These are phyloP conservation scores for Sapajus apella DNA, from an alignment of 2,113 vertebrate genomes.

Conservation along the genomic window DNA sequence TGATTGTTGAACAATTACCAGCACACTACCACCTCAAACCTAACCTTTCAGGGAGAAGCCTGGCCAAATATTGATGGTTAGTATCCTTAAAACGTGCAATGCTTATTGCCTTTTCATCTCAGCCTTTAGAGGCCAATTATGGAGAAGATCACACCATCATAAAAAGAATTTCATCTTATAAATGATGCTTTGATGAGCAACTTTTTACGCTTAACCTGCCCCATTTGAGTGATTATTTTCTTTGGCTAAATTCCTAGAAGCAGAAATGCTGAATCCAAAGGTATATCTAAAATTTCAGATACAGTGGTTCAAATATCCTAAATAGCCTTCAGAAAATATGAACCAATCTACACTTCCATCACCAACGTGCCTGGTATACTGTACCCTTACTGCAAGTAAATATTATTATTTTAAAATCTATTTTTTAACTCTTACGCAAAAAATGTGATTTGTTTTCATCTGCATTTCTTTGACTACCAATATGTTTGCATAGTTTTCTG, in stretches of 20 bases:
- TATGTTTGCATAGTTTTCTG: neutral
- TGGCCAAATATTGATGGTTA: too few species aligned
- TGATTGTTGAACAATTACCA: neutral
- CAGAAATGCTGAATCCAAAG: conserved; percentile 35
- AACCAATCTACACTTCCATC: neutral
- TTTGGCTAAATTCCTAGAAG: conserved; percentile 52
- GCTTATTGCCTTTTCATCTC: neutral
- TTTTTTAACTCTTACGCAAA: neutral
- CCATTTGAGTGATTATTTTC: conserved; percentile 33
- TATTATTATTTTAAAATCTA: neutral
- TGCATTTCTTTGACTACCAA: neutral
- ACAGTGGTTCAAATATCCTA: neutral
- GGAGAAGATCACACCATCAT: neutral
- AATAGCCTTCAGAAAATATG: neutral
- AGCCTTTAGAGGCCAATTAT: neutral
- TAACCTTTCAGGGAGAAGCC: neutral
- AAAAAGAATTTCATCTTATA: neutral
- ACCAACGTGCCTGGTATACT: neutral
- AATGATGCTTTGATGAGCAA: neutral
- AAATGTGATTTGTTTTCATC: neutral
- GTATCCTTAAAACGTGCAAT: neutral
- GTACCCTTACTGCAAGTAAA: neutral
- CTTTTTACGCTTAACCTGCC: neutral
- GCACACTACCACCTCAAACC: too few species aligned
- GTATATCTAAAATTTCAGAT: neutral